These are phyloP conservation scores for Drosophila obscura DNA, from an alignment of 1,140 invertebrate species.

Conservation along the genomic window DNA sequence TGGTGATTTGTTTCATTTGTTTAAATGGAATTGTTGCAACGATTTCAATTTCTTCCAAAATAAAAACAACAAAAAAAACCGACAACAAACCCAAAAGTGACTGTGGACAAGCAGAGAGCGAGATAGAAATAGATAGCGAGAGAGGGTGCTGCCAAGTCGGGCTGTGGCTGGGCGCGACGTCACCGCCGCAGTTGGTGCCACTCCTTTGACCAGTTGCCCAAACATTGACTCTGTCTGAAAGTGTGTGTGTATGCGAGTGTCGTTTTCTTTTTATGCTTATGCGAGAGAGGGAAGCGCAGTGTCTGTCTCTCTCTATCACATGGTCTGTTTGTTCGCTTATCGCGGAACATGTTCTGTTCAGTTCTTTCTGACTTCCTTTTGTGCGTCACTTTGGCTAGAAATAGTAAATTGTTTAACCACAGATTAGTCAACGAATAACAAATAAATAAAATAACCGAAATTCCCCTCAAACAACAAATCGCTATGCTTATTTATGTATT, in stretches of 20 bases:
- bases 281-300: conserved; percentile 33
- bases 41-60: conserved; percentile 42
- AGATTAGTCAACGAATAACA: conserved; percentile 69
- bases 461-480: too few species aligned
- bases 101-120: not conserved
- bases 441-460: conserved; percentile 54
- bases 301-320: conserved; percentile 26
- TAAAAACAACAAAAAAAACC: conserved; percentile 13
- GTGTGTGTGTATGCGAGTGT: conserved; percentile 25
- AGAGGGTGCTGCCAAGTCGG: conserved; percentile 16
- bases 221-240: conserved; percentile 37
- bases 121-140: not conserved
- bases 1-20: too few species aligned
- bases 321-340: conserved; percentile 32
- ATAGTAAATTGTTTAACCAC: conserved; percentile 76
- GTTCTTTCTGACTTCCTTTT: conserved; percentile 33
- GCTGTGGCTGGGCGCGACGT: conserved; percentile 54
- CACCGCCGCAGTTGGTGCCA: conserved; percentile 55
- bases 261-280: conserved; percentile 65
- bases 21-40: conserved; percentile 10
- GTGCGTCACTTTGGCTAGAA: conserved; percentile 65
- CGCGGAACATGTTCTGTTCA: conserved; percentile 31
- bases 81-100: conserved; percentile 41
- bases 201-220: conserved; percentile 64
- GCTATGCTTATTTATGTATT: conserved; percentile 36